These are phyloP conservation scores for Tyrannus savana DNA, from an alignment of 2,113 vertebrate species.

Conservation along the genomic window DNA sequence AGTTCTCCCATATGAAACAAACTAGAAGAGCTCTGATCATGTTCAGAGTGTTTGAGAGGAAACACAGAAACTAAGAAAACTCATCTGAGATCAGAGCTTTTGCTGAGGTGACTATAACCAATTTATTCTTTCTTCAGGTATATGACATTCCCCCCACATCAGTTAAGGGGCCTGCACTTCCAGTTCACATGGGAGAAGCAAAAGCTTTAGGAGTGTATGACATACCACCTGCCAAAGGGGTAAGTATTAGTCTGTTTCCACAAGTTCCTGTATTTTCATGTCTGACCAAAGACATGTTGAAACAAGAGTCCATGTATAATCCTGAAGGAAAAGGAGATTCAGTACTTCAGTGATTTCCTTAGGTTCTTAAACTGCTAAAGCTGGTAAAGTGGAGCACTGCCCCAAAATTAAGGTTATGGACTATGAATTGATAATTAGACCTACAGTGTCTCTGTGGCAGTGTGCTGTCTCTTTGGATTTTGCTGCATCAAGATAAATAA, in stretches of 20 bases:
- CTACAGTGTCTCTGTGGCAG: background rate
- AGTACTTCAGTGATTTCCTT: background rate
- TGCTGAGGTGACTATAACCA: background rate
- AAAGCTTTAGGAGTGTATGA: slow-evolving; percentile 88
- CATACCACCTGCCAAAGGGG: slow-evolving; percentile 82
- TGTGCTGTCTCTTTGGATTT: background rate
- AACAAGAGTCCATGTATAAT: background rate
- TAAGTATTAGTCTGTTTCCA: slow-evolving; percentile 53
- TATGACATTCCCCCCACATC: slow-evolving; percentile 89
- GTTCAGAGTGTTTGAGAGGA: background rate
- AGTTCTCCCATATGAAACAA: background rate
- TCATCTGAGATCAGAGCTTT: background rate
- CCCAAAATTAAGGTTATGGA: background rate
- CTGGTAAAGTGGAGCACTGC: background rate
- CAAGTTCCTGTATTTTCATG: background rate
- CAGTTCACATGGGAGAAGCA: slow-evolving; percentile 66
- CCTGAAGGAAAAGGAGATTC: background rate
- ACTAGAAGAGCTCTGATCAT: background rate
- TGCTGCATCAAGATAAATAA: background rate
- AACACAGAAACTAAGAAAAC: background rate
- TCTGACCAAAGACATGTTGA: background rate
- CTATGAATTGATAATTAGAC: background rate
- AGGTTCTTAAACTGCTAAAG: background rate
- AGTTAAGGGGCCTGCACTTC: slow-evolving; percentile 66
- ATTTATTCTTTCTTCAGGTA: slow-evolving; percentile 76